phyloP scores from a whole-genome alignment of 2,113 vertebrate genomes.

The Grammomys dolichurus region DNA sequence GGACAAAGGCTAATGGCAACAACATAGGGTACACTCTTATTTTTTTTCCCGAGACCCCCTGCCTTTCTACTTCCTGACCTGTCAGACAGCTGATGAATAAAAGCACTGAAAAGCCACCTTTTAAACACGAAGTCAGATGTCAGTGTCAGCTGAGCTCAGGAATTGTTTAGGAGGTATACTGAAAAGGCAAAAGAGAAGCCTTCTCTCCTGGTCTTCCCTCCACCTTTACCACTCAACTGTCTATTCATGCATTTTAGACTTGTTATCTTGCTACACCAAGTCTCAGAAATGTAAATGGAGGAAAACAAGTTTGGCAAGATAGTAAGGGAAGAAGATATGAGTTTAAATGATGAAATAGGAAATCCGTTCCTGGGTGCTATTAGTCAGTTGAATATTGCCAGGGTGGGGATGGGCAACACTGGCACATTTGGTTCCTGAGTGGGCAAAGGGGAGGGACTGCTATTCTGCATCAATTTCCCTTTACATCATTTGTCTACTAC shows the following conservation, averaged over 20 bases:
- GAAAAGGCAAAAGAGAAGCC: not conserved
- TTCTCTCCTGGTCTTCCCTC: constrained; percentile 23
- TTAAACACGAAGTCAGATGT: constrained; percentile 14
- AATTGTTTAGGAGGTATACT: not conserved
- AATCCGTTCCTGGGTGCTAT: constrained; percentile 82
- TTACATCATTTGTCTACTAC: not conserved
- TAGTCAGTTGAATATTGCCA: constrained; percentile 75
- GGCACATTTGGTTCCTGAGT: not conserved
- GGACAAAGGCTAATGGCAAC: not conserved
- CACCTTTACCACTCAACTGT: constrained; percentile 56
- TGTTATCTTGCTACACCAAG: constrained; percentile 55
- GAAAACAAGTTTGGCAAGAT: constrained; percentile 81
- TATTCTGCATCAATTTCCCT: not conserved
- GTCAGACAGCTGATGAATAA: not conserved
- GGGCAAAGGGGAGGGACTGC: not conserved
- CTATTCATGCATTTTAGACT: constrained; percentile 75
- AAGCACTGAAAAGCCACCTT: not conserved
- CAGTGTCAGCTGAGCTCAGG: not conserved
- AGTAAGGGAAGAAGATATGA: constrained; percentile 77
- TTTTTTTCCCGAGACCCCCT: not conserved
- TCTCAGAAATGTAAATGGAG: constrained; percentile 71
- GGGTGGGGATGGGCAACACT: constrained; percentile 28
- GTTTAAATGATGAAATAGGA: constrained; percentile 79
- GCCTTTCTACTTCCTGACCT: not conserved
- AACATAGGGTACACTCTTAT: not conserved